Evolutionary conservation across 2,113 vertebrate species (phyloP).

Genomic region (Cyphomyrus discorhynchus): DNA sequence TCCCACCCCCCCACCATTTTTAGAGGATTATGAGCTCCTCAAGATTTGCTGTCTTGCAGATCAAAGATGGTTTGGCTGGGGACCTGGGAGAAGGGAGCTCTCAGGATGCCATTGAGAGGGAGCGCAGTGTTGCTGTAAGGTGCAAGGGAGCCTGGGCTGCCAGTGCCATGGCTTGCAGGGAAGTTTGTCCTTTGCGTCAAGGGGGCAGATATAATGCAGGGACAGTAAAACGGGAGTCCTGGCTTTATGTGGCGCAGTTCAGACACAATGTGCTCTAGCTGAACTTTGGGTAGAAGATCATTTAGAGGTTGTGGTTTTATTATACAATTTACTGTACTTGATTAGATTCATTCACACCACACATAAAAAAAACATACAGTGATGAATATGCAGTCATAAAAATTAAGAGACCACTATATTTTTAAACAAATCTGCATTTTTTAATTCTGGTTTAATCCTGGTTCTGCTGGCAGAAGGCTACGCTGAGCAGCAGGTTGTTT

Average conservation of each 20-base stretch:
- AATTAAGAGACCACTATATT: no score
- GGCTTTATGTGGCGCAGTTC: background rate
- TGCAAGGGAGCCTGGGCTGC: conserved; percentile 25
- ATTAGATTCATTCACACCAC: no score
- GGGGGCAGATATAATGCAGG: background rate
- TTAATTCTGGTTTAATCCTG: no score
- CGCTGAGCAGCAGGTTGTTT: no score
- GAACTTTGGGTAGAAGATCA: no score
- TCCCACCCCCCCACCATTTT: background rate
- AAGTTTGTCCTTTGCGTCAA: conserved; percentile 20
- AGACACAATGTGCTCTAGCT: no score
- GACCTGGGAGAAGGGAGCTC: conserved; percentile 34
- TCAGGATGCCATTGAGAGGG: conserved; percentile 35
- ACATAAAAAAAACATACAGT: background rate
- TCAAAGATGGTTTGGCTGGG: conserved; percentile 25
- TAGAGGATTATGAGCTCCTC: conserved; percentile 28
- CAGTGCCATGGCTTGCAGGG: conserved; percentile 33
- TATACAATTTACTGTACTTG: no score
- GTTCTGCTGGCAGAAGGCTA: no score
- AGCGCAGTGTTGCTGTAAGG: conserved; percentile 40
- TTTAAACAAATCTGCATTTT: no score
- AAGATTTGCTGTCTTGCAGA: conserved; percentile 31
- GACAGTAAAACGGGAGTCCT: background rate
- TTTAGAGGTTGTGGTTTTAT: no score
- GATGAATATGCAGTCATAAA: background rate